phyloP scores from a whole-genome alignment of 1,140 invertebrate genomes.

The Lepidostoma basale region DNA sequence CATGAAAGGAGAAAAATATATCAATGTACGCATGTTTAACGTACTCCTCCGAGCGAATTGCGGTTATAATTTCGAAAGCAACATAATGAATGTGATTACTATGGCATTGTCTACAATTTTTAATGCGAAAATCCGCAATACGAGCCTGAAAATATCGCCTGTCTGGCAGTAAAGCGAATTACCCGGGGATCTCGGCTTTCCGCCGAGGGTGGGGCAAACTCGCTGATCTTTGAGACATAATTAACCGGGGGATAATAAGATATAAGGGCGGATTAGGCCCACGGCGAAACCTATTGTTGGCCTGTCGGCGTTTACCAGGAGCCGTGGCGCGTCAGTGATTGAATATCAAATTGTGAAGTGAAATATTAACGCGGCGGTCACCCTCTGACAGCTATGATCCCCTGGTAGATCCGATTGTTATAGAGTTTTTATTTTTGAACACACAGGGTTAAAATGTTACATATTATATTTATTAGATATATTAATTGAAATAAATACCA shows the following conservation, averaged over 20 bases:
- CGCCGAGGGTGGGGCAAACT: background rate
- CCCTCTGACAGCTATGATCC: constrained; percentile 9
- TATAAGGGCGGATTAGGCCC: background rate
- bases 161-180: constrained; percentile 40
- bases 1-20: too few relatives aligned
- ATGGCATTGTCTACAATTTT: background rate
- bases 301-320: constrained; percentile 3
- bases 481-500: too few relatives aligned
- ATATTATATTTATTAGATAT: too few relatives aligned
- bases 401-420: constrained; percentile 1
- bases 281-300: constrained; percentile 17
- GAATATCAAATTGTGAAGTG: constrained; percentile 34
- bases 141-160: constrained; percentile 36
- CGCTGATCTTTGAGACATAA: constrained; percentile 34
- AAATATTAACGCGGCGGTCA: constrained; percentile 28
- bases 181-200: background rate
- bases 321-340: background rate
- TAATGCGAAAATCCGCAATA: constrained; percentile 36
- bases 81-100: too few relatives aligned
- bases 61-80: too few relatives aligned
- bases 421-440: constrained; percentile 7
- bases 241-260: constrained; percentile 36
- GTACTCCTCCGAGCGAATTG: too few relatives aligned
- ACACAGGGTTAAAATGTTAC: background rate
- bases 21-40: too few relatives aligned